Evolutionary conservation across 2,113 vertebrate species (phyloP), one percentile per base, ranked within the genome.

Genomic region (Paedocypris sp.): DNA sequence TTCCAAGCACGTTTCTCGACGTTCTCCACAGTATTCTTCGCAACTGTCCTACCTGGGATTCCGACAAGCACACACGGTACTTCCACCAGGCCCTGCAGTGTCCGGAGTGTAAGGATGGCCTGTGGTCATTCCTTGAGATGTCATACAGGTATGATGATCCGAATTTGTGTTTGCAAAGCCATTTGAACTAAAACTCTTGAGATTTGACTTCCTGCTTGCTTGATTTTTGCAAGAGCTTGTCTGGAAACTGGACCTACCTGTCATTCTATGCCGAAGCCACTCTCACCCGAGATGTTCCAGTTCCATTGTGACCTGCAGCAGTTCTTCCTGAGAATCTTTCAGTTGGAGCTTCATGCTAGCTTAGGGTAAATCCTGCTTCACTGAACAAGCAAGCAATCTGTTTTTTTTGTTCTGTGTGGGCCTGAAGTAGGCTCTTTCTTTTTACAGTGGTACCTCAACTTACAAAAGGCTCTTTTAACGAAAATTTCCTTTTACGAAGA

Each of bases 71-170:
- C 58, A 75, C 85, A 39, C 83, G 73, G 5, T 98, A 92, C 69
- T 98, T 89, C 12, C 68, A 83, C 49, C 76, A 89, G 51, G 66
- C 94, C 74, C 79, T 97, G 76, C 93, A 96, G 69, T 98, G 94
- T 80, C 93, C 94, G 54, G 15, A 74, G 33, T 98, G 93, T 77
- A 88, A 88, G 72, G 79, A 51, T 15, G 92, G 91, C 36, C 69
- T 83, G 1, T 95, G 91, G 90, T 75, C 86, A 50, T 83, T 92
- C 4, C 59, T 95, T 6, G 84, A 95, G 69, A 79, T 78, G 2
- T 85, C 91, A 56, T 79, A 92, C 69, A 90, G 90, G 94, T 98
- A 64, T 18, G 11, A n/a, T n/a, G n/a, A n/a, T n/a, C n/a, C n/a
- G n/a, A n/a, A n/a, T n/a, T n/a, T n/a, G n/a, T n/a, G n/a, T n/a